phyloP scores from a whole-genome alignment of 1,140 invertebrate species.

The Lasioglossum baleicum region DNA sequence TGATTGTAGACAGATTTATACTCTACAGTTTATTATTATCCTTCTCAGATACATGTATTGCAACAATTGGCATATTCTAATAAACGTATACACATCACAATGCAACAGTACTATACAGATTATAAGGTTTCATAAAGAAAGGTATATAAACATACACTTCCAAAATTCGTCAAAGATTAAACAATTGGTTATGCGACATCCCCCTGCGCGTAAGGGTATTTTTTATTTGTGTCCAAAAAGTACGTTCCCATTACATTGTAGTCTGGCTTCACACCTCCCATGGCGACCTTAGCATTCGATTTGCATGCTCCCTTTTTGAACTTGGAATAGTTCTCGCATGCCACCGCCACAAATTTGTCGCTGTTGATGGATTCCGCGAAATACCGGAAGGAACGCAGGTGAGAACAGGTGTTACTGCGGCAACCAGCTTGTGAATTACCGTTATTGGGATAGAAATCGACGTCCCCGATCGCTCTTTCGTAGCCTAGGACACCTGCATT shows the following conservation, averaged over 20 bases:
- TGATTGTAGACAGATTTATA: too few relatives aligned
- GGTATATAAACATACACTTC: too few relatives aligned
- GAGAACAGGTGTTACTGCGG: background rate
- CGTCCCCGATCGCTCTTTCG: background rate
- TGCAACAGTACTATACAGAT: too few relatives aligned
- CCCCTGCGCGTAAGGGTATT: too few relatives aligned
- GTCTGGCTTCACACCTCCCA: background rate
- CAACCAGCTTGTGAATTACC: background rate
- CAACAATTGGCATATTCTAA: too few relatives aligned
- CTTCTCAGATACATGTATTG: too few relatives aligned
- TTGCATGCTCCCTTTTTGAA: background rate
- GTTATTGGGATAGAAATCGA: background rate
- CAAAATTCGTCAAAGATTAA: too few relatives aligned
- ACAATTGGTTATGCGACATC: too few relatives aligned
- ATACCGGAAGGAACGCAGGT: background rate
- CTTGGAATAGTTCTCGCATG: background rate
- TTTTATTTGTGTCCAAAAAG: background rate
- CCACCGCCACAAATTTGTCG: background rate
- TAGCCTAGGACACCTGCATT: background rate
- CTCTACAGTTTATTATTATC: too few relatives aligned
- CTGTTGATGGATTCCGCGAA: too few relatives aligned
- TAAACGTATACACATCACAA: too few relatives aligned
- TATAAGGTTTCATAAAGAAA: too few relatives aligned
- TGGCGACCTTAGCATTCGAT: background rate
- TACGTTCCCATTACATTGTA: background rate